These are phyloP conservation scores for Limnothrissa miodon DNA, from an alignment of 2,113 vertebrate species.

Conservation along the genomic window DNA sequence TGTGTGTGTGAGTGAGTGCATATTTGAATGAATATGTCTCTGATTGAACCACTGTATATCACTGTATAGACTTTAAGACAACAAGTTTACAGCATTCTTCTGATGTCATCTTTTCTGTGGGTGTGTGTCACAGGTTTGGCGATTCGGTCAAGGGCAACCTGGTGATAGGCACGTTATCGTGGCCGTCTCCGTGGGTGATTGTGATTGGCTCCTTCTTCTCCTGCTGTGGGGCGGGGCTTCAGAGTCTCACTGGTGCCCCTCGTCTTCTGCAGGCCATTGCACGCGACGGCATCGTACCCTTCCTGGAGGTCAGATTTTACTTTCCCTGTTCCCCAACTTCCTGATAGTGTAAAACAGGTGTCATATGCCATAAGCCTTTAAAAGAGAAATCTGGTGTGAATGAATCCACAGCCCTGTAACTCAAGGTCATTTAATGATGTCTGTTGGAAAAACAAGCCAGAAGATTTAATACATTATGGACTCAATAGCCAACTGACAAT, in stretches of 20 bases:
- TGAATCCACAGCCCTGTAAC: too few species aligned
- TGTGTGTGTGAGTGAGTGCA: not conserved
- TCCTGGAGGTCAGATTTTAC: conserved; percentile 46
- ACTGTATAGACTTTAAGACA: too few species aligned
- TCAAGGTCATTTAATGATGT: too few species aligned
- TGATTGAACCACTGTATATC: not conserved
- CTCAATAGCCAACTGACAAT: too few species aligned
- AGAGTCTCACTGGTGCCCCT: conserved; percentile 92
- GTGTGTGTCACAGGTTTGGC: conserved; percentile 79
- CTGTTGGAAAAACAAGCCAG: too few species aligned
- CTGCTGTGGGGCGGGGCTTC: conserved; percentile 91
- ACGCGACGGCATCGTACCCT: conserved; percentile 90
- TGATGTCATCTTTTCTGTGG: not conserved
- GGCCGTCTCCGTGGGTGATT: conserved; percentile 97
- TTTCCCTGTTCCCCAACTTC: not conserved
- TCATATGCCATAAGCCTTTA: not conserved
- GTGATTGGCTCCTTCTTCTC: conserved; percentile 98
- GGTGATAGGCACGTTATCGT: conserved; percentile 90
- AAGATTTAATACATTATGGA: too few species aligned
- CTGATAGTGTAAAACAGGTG: not conserved
- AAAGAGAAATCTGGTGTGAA: too few species aligned
- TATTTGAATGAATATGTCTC: not conserved
- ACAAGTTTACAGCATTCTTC: not conserved
- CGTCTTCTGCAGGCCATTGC: conserved; percentile 93
- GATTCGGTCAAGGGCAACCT: conserved; percentile 91